Evolutionary conservation across 2,113 vertebrate genomes (phyloP).

Genomic region (Oncorhynchus clarkii): DNA sequence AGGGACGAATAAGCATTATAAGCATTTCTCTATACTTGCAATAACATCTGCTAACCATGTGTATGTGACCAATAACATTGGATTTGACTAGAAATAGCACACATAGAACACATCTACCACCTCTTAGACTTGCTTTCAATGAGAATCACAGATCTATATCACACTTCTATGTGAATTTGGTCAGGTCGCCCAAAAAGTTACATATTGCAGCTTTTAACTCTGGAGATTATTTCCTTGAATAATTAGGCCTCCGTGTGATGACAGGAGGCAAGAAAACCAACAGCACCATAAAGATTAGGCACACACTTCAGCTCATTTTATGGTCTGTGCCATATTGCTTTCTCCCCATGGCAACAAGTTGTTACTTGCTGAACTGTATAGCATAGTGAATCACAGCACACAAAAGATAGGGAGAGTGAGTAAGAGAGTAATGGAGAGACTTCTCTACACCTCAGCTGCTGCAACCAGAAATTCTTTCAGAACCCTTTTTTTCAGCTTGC

Average conservation of each 20-base stretch:
- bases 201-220: neutral
- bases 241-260: neutral
- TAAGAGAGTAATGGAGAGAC: neutral
- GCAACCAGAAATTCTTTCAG: neutral
- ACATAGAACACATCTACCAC: too few relatives aligned
- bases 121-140: too few relatives aligned
- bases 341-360: constrained; percentile 8
- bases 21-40: too few relatives aligned
- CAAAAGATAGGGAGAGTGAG: too few relatives aligned
- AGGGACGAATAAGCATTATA: too few relatives aligned
- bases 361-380: neutral
- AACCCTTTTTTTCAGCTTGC: neutral
- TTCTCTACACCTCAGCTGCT: neutral
- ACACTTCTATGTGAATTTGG: too few relatives aligned
- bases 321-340: neutral
- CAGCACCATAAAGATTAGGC: neutral
- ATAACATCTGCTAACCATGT: too few relatives aligned
- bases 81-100: too few relatives aligned
- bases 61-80: too few relatives aligned
- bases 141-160: too few relatives aligned
- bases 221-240: neutral
- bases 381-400: neutral
- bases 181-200: too few relatives aligned
- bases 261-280: neutral
- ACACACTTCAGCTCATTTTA: neutral